Percentiles rank a stretch among this genome's conserved stretches.
Evolutionary conservation across 30 jellyfish, hydroid and myxozoan genomes (phyloP).

Genomic region (Cassiopea andromeda): DNA sequence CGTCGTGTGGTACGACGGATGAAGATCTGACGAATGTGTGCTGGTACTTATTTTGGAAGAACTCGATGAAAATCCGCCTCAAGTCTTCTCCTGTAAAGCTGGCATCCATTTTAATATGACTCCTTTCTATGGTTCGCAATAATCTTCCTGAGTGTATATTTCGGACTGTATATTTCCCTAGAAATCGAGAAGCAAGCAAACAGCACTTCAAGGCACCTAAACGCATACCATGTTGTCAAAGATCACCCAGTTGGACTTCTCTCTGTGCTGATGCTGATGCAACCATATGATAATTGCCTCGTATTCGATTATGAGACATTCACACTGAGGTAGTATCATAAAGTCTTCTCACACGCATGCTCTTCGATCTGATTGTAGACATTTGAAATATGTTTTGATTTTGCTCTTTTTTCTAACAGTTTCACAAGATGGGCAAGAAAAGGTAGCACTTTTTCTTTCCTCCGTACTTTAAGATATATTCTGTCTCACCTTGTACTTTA

Average conservation of each 20-base stretch:
- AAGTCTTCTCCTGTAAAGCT: constrained; percentile 71
- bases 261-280: constrained; percentile 27
- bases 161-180: neutral
- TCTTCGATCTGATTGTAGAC: neutral
- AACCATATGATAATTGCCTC: constrained; percentile 54
- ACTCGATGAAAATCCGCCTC: constrained; percentile 87
- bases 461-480: neutral
- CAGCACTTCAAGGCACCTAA: neutral
- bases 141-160: neutral
- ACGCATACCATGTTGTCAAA: constrained; percentile 10
- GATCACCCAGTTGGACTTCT: neutral
- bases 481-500: neutral
- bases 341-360: neutral
- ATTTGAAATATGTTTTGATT: neutral
- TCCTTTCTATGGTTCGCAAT: neutral
- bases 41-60: constrained; percentile 78
- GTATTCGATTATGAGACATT: neutral
- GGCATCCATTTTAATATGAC: constrained; percentile 47
- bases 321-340: constrained; percentile 22
- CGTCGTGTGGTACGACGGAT: constrained; percentile 99
- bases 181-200: neutral
- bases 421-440: constrained; percentile 16
- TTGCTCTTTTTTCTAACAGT: neutral
- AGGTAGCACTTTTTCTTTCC: constrained; percentile 5
- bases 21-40: constrained; percentile 96